phyloP scores from a whole-genome alignment of 2,888 invertebrate species.

The Creontiades dilutus region DNA sequence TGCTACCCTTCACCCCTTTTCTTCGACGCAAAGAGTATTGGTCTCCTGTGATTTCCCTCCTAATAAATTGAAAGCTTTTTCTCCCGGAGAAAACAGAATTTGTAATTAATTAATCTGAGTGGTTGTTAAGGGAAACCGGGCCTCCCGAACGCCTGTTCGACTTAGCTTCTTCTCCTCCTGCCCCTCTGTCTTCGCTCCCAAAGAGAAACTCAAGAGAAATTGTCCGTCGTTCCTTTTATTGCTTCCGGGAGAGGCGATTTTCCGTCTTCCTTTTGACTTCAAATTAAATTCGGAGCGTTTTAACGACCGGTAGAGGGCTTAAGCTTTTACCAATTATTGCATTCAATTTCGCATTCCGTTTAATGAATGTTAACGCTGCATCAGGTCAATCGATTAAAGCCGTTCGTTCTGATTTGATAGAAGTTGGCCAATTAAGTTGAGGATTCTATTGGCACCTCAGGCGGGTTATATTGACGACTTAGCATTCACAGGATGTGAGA shows the following conservation, averaged over 20 bases:
- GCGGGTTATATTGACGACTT: too few relatives aligned
- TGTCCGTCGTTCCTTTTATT: constrained; percentile 25
- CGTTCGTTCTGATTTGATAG: too few relatives aligned
- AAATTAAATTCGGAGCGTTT: constrained; percentile 4
- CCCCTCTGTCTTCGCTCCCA: not conserved
- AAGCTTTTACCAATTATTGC: not conserved
- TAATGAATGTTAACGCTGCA: constrained; percentile 12
- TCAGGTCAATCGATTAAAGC: too few relatives aligned
- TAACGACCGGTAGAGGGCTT: not conserved
- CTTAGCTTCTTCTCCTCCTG: not conserved
- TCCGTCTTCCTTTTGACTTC: constrained; percentile 16
- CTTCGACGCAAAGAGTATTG: constrained; percentile 29
- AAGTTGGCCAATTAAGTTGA: too few relatives aligned
- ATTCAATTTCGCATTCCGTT: not conserved
- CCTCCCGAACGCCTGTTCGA: constrained; percentile 10
- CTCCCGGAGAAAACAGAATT: not conserved
- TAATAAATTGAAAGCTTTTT: constrained; percentile 20
- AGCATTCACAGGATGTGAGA: too few relatives aligned
- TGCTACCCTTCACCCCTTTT: not conserved
- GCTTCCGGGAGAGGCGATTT: not conserved
- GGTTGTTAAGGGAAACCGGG: constrained; percentile 21
- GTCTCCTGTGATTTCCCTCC: constrained; percentile 25
- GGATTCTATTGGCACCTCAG: too few relatives aligned
- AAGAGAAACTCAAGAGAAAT: not conserved
- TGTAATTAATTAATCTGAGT: constrained; percentile 36